phyloP scores from a whole-genome alignment of 1,140 invertebrate genomes.

The Diploscapter pachys region DNA sequence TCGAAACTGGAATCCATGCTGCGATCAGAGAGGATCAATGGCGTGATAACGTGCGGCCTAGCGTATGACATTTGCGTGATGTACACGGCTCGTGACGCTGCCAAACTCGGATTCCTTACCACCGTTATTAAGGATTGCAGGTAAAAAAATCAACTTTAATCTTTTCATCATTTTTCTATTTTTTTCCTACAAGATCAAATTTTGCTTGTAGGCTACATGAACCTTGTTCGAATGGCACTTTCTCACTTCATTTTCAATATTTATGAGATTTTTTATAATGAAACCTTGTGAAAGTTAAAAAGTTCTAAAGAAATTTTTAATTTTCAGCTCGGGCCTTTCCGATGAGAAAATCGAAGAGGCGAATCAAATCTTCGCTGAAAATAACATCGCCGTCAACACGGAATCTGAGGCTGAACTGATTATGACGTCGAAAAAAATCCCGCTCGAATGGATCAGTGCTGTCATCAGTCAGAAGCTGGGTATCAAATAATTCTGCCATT shows the following conservation, averaged over 20 bases:
- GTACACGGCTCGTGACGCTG: constrained; percentile 61
- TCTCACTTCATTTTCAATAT: too few relatives aligned
- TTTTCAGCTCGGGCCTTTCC: neutral
- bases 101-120: constrained; percentile 8
- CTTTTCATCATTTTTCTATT: neutral
- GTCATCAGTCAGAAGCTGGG: too few relatives aligned
- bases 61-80: constrained; percentile 90
- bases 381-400: constrained; percentile 1
- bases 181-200: neutral
- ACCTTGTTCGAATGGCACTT: neutral
- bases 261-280: neutral
- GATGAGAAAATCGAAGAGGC: neutral
- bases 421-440: neutral
- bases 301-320: neutral
- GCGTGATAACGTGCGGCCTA: constrained; percentile 87
- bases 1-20: constrained; percentile 79
- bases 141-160: neutral
- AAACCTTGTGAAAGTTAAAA: neutral
- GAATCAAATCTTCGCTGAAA: neutral
- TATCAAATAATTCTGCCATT: too few relatives aligned
- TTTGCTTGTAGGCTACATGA: neutral
- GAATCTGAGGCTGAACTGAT: neutral
- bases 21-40: constrained; percentile 74
- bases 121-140: constrained; percentile 6
- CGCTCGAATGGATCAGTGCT: constrained; percentile 2